Evolutionary conservation across 2,888 invertebrate genomes (phyloP).

Genomic region (Eristalis arbustorum): DNA sequence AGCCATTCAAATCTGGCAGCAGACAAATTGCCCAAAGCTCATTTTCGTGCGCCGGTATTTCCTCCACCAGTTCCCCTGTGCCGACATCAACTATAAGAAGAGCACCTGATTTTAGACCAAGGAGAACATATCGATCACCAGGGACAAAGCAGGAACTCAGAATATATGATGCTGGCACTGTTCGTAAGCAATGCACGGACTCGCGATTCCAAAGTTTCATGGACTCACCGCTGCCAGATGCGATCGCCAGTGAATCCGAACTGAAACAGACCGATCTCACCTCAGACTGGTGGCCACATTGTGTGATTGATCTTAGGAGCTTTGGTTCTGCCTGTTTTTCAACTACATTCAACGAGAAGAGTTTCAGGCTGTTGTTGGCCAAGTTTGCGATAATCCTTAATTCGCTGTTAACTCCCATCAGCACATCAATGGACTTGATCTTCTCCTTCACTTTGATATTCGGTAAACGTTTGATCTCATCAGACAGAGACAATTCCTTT

Average conservation of each 20-base stretch:
- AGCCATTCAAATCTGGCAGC: constrained; percentile 90
- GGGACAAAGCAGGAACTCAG: constrained; percentile 89
- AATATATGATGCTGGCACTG: constrained; percentile 85
- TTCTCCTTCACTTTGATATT: constrained; percentile 85
- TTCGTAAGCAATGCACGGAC: constrained; percentile 86
- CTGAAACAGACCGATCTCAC: constrained; percentile 93
- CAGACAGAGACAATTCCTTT: constrained; percentile 83
- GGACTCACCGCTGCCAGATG: constrained; percentile 92
- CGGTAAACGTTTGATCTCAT: constrained; percentile 87
- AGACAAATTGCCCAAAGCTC: constrained; percentile 90
- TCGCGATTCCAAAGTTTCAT: constrained; percentile 95
- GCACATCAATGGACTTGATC: constrained; percentile 86
- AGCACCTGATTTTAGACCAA: constrained; percentile 92
- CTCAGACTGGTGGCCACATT: constrained; percentile 94
- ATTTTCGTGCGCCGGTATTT: constrained; percentile 90
- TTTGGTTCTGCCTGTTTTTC: constrained; percentile 81
- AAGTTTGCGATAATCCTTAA: constrained; percentile 85
- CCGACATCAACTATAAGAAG: constrained; percentile 92
- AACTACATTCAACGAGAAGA: constrained; percentile 82
- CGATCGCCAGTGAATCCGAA: constrained; percentile 92
- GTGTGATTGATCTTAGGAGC: constrained; percentile 84
- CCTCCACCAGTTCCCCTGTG: constrained; percentile 89
- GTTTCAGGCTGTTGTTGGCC: constrained; percentile 88
- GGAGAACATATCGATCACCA: constrained; percentile 92
- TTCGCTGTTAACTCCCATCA: constrained; percentile 87